Percentiles rank a stretch among this genome's conserved stretches.
Conservation (phyloP, 2,888 invertebrate species). For the Pyrrhosoma nymphula region DNA sequence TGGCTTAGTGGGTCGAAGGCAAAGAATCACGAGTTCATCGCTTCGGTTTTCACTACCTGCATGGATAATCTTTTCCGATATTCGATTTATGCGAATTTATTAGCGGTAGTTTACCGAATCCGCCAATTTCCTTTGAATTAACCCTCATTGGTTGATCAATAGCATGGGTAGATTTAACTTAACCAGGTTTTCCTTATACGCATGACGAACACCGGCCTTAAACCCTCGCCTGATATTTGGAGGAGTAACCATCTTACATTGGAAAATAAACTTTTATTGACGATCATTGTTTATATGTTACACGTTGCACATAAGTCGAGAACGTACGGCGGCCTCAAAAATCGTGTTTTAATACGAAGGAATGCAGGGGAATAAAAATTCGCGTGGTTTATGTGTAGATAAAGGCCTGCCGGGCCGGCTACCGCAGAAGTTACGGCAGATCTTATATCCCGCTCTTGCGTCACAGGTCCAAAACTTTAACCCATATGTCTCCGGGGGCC, state of each 20-base stretch:
- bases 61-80: too few relatives aligned
- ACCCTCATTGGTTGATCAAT: too few relatives aligned
- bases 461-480: conserved; percentile 25
- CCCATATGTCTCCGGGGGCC: not conserved
- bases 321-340: not conserved
- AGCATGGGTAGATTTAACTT: too few relatives aligned
- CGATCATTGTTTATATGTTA: not conserved
- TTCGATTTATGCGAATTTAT: too few relatives aligned
- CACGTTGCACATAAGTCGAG: not conserved
- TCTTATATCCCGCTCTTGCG: not conserved
- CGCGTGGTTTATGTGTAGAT: not conserved
- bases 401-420: not conserved
- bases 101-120: too few relatives aligned
- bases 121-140: too few relatives aligned
- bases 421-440: conserved; percentile 20
- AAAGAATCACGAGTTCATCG: too few relatives aligned
- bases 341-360: not conserved
- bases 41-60: too few relatives aligned
- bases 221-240: too few relatives aligned
- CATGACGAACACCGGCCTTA: too few relatives aligned
- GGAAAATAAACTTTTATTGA: not conserved
- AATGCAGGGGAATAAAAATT: not conserved
- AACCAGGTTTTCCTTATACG: too few relatives aligned
- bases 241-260: not conserved
- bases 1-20: too few relatives aligned